phyloP scores from a whole-genome alignment of 2,888 invertebrate species.

The Sphecodes monilicornis region DNA sequence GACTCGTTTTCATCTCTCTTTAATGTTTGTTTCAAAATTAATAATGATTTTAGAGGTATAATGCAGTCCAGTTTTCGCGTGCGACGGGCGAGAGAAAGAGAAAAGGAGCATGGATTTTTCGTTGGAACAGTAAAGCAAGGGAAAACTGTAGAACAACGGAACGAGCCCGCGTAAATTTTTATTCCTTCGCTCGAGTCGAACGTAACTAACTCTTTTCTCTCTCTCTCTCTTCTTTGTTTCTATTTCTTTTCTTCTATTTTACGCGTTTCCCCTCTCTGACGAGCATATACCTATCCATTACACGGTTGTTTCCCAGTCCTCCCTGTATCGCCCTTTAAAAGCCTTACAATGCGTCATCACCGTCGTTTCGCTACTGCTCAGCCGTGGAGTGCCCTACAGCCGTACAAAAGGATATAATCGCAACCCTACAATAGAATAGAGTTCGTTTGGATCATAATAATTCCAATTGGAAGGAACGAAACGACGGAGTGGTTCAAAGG shows the following conservation, averaged over 20 bases:
- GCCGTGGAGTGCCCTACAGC: constrained; percentile 81
- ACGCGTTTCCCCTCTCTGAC: constrained; percentile 31
- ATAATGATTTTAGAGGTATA: neutral
- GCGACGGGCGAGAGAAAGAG: neutral
- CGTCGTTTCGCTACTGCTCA: constrained; percentile 75
- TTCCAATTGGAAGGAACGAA: constrained; percentile 81
- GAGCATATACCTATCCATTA: constrained; percentile 81
- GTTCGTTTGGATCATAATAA: constrained; percentile 85
- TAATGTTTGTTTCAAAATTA: neutral
- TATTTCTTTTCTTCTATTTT: constrained; percentile 52
- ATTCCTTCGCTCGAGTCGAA: constrained; percentile 50
- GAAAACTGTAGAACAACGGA: neutral
- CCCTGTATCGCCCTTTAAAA: constrained; percentile 79
- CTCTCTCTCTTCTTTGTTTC: neutral
- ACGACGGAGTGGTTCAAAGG: constrained; percentile 67
- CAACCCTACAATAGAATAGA: constrained; percentile 83
- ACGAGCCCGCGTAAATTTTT: constrained; percentile 39
- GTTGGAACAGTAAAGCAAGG: no score
- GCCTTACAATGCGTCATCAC: constrained; percentile 85
- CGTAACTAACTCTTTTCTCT: constrained; percentile 26
- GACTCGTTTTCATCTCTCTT: neutral
- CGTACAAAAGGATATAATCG: constrained; percentile 84
- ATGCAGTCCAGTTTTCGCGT: constrained; percentile 1
- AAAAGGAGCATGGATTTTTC: neutral
- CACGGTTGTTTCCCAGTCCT: constrained; percentile 73